Base-by-base conservation (phyloP, 2,888 invertebrate genomes). In the Temnothorax ravouxi region DNA sequence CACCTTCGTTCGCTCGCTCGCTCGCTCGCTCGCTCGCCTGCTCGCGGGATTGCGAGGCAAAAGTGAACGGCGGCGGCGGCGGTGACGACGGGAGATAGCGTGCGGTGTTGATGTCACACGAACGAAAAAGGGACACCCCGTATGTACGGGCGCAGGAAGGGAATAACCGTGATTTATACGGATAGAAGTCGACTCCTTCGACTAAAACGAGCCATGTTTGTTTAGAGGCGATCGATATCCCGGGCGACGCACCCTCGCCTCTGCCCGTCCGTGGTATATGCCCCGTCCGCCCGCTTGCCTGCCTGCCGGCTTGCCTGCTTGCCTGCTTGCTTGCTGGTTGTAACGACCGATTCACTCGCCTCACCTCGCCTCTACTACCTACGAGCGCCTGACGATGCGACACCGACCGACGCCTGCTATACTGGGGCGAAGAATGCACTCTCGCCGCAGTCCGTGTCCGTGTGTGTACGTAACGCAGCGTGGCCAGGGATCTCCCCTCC, bases 201-300 rank as follows among this genome's bases (percentile, higher is more conserved):
- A 87, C 76, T 79, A 79, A 85, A 88, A 80, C 88, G 76, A 54
- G 69, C 86, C 76, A 77, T 83, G 86, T 87, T 87, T 88, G 81
- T 87, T 87, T 85, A 85, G 85, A 72, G 76, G 62, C 86, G 83
- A 88, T 84, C 82, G 83, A 84, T 84, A 88, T 88, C 84, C 64
- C 47, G 67, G 59, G 54, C 71, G 71, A 76, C 77, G 67, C 83
- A 81, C 59, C 83, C 80, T 67, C 81, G 80, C 77, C 83, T 61
- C 83, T 67, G 66, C 79, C 79, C 77, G 80, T 69, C 79, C 79
- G 79, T 79, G 72, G 56, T 79, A 59, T 79, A 79, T 79, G 72
- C 72, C 72, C 54, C 71, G 79, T 54, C 56, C 52, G 69, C 44
- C 54, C 41, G 66, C n/a, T 9, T 41, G 66, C 41, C 13, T 25